A percentile compares a stretch with the other conserved stretches of the same genome.
Evolutionary conservation across 2,888 invertebrate genomes (phyloP).

Genomic region (Toxonevra muliebris): DNA sequence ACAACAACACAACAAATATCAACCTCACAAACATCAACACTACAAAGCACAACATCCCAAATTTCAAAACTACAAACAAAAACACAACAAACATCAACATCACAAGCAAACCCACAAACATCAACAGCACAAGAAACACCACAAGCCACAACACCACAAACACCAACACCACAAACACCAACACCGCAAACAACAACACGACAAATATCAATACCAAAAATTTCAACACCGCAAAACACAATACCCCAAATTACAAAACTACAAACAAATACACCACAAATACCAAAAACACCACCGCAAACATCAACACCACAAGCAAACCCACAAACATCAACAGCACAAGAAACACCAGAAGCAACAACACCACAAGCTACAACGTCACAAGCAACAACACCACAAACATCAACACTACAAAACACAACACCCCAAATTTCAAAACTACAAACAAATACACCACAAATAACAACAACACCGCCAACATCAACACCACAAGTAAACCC

Average conservation of each 20-base stretch:
- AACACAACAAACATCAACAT: too few relatives aligned
- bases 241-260: too few relatives aligned
- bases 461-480: constrained; percentile 8
- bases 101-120: too few relatives aligned
- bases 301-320: too few relatives aligned
- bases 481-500: constrained; percentile 33
- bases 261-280: too few relatives aligned
- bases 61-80: background rate
- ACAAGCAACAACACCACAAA: background rate
- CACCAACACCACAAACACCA: too few relatives aligned
- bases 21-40: background rate
- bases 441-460: too few relatives aligned
- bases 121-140: too few relatives aligned
- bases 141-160: too few relatives aligned
- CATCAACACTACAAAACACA: background rate
- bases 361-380: background rate
- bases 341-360: background rate
- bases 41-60: background rate
- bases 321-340: background rate
- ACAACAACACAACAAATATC: background rate
- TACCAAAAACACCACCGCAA: too few relatives aligned
- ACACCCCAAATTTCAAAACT: background rate
- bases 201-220: too few relatives aligned
- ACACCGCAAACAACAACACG: too few relatives aligned
- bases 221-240: constrained; percentile 2